phyloP scores from a whole-genome alignment of 2,113 vertebrate species.

The Hystrix brachyura region DNA sequence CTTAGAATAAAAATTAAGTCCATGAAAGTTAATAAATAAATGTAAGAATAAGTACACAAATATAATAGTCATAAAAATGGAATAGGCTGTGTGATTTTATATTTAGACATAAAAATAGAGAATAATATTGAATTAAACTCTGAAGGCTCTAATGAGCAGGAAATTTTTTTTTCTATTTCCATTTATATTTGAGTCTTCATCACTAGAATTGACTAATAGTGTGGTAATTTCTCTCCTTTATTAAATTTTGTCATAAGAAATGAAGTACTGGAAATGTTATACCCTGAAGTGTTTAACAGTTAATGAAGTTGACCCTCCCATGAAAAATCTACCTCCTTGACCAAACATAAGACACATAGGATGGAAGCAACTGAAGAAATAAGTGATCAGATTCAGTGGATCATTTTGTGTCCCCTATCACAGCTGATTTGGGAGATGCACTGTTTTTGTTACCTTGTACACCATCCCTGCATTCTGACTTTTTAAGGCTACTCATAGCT shows the following conservation, averaged over 20 bases:
- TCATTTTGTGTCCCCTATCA: neutral
- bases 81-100: slow-evolving; percentile 71
- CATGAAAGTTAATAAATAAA: neutral
- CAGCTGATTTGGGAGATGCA: neutral
- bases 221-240: slow-evolving; percentile 78
- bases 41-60: neutral
- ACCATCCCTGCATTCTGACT: neutral
- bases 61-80: slow-evolving; percentile 64
- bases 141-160: slow-evolving; percentile 52
- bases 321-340: neutral
- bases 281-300: slow-evolving; percentile 60
- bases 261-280: slow-evolving; percentile 70
- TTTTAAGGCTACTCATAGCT: neutral
- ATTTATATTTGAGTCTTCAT: slow-evolving; percentile 73
- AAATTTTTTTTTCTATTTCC: slow-evolving; percentile 53
- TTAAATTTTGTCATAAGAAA: slow-evolving; percentile 80
- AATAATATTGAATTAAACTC: slow-evolving; percentile 55
- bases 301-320: slow-evolving; percentile 11
- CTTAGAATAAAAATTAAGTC: neutral
- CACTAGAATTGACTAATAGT: slow-evolving; percentile 73
- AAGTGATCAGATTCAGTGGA: neutral
- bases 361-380: neutral
- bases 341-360: neutral
- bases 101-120: slow-evolving; percentile 16
- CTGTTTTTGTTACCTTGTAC: neutral